phyloP scores from a whole-genome alignment of 1,140 invertebrate species.

The Drosophila willistoni region DNA sequence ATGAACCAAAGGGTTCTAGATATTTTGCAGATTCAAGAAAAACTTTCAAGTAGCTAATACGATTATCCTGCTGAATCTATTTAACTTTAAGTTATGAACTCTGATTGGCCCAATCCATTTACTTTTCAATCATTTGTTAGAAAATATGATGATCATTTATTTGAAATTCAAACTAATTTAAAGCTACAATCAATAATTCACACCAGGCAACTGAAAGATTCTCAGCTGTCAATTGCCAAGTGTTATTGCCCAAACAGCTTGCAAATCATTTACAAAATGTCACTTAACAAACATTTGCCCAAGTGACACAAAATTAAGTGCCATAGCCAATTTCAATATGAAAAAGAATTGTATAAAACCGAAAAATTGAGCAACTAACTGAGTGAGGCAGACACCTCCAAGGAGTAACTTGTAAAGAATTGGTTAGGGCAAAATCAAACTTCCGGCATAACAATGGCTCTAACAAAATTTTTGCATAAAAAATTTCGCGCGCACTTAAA shows the following conservation, averaged over 20 bases:
- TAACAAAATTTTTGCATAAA: slow-evolving; percentile 60
- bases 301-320: slow-evolving; percentile 9
- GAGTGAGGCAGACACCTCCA: slow-evolving; percentile 5
- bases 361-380: slow-evolving; percentile 5
- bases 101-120: too few relatives aligned
- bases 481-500: slow-evolving; percentile 64
- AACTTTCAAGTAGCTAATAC: background rate
- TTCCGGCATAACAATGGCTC: slow-evolving; percentile 9
- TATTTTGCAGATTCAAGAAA: background rate
- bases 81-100: too few relatives aligned
- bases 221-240: slow-evolving; percentile 3
- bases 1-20: background rate
- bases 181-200: background rate
- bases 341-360: background rate
- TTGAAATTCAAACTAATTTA: background rate
- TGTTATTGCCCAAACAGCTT: background rate
- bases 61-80: too few relatives aligned
- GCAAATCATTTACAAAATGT: slow-evolving; percentile 12
- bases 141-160: too few relatives aligned
- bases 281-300: slow-evolving; percentile 1
- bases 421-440: background rate
- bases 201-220: background rate
- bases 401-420: background rate
- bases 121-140: too few relatives aligned
- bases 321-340: slow-evolving; percentile 8